Conservation (phyloP, 2,888 invertebrate species). For the Leptopilina syphax region DNA sequence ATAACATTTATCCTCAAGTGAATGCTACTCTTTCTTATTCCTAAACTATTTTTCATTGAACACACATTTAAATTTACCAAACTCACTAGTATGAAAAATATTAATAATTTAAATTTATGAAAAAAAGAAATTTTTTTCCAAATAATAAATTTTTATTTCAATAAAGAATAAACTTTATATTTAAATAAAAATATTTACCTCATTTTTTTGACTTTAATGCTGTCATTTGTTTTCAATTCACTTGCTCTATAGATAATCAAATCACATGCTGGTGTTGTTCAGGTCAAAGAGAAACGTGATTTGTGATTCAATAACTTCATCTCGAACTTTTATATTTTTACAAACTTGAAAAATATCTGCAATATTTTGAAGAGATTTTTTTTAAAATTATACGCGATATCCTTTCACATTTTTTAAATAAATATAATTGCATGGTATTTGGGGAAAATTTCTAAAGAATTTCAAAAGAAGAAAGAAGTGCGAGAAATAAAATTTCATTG, state of each 20-base stretch:
- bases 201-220: not conserved
- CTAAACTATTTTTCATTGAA: not conserved
- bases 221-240: not conserved
- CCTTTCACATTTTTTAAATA: conserved; percentile 4
- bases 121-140: too few relatives aligned
- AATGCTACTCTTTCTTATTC: not conserved
- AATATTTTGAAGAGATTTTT: not conserved
- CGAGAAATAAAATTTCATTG: conserved; percentile 24
- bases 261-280: not conserved
- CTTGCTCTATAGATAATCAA: not conserved
- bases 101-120: too few relatives aligned
- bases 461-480: not conserved
- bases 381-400: not conserved
- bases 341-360: not conserved
- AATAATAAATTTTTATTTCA: too few relatives aligned
- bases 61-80: too few relatives aligned
- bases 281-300: not conserved
- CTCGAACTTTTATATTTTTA: not conserved
- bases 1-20: conserved; percentile 9
- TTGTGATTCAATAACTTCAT: conserved; percentile 6
- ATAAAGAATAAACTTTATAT: too few relatives aligned
- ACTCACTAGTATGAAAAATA: too few relatives aligned
- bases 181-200: too few relatives aligned
- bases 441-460: not conserved
- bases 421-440: not conserved